Base-by-base conservation (phyloP, 2,888 invertebrate genomes). In the Troilus luridus region DNA sequence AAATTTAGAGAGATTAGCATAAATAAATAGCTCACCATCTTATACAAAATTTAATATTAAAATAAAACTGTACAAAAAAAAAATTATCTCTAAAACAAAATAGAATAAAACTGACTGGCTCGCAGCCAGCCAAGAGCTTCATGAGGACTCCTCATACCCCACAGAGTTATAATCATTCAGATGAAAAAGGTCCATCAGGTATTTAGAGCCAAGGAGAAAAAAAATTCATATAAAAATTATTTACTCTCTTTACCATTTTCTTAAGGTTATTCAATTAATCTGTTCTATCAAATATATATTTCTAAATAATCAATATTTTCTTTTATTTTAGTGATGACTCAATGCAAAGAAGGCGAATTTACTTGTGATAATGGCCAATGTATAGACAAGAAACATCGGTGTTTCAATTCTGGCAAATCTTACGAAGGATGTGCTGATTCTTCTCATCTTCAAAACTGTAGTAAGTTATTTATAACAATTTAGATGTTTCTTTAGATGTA, bases 291-390 rank as follows among this genome's bases (percentile, higher is more conserved):
- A 24, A 27, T 27, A 14, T 27, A 6, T 27, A 67, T 72, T 24
- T 14, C 6, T 88, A 56, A 88, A 8, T 88, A 41, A 41, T 56
- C 21, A 6, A 9, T 72, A 62, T 59, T 27, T 12, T 90, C 59
- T 64, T 14, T 62, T 62, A 21, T 58, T 88, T 12, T 90, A 92
- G 92, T 91, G 24, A 88, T 88, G 60, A 89, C 59, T 62, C 88
- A 91, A 9, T 93, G 93, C 81, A 88, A 60, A 19, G 91, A 91
- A 10, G 89, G 91, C 0, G 92, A 93, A 62, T 93, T 93, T 88
- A 88, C 88, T 24, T 93, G 93, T 89, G 88, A 88, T 8, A 93
- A 93, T 88, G 93, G 93, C 1, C 93, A 93, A 77, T 93, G 93
- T 90, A 92, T 93, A 24, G 64, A 91, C n/a, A 89, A 88, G 59